phyloP scores from a whole-genome alignment of 2,113 vertebrate genomes.

The Falcunculus frontatus region DNA sequence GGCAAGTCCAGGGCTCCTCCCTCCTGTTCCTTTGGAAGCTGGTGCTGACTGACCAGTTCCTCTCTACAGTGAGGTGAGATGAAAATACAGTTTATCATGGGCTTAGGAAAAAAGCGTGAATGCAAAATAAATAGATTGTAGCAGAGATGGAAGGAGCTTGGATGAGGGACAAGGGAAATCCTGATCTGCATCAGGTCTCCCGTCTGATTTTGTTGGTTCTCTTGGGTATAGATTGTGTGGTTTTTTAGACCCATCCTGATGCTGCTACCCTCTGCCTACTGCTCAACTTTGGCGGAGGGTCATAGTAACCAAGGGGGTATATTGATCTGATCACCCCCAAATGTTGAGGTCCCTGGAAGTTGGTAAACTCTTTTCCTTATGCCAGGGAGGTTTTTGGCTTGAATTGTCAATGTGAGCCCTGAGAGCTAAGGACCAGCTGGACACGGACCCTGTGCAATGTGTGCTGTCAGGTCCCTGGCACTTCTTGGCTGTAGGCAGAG shows the following conservation, averaged over 20 bases:
- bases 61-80: neutral
- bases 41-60: rapidly evolving
- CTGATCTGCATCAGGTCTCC: neutral
- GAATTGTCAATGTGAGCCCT: neutral
- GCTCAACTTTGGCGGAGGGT: neutral
- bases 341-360: neutral
- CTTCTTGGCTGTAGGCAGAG: neutral
- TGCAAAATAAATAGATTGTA: neutral
- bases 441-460: rapidly evolving
- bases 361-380: neutral
- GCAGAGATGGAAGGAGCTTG: neutral
- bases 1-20: neutral
- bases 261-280: neutral
- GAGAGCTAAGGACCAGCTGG: neutral
- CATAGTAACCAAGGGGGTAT: neutral
- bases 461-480: neutral
- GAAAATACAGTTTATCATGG: neutral
- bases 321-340: neutral
- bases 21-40: neutral
- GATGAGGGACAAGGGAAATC: neutral
- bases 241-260: neutral
- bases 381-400: neutral
- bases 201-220: neutral
- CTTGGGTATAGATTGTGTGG: neutral
- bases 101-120: neutral